Base-by-base conservation (phyloP, 2,888 invertebrate genomes). In the Pedicia rivosa region DNA sequence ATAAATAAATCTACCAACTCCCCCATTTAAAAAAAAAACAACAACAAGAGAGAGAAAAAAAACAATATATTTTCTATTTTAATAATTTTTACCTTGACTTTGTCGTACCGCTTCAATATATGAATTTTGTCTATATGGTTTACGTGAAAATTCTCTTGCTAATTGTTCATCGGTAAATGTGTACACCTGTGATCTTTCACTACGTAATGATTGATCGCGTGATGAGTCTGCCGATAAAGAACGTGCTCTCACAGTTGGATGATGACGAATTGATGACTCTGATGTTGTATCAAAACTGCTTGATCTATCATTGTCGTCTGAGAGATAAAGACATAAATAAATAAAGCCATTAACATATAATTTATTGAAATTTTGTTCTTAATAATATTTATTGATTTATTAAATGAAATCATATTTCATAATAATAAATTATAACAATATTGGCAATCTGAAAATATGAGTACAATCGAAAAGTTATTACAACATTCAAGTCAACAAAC, bases 221-320 rank as follows among this genome's bases (percentile, higher is more conserved):
- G 39, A 19, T 25, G 43, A 37, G 22, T 40, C 43, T 6, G 40
- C 49, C 48, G 43, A 51, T 38, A 31, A 50, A 47, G 26, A 58
- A 52, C 31, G 59, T 56, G 66, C 67, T 66, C 38, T 68, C 67
- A 51, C 67, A 68, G 26, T 64, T 19, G 37, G 24, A 35, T 17
- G 25, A 35, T 17, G 25, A 13, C 27, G 27, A 27, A 13, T 12
- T 12, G 7, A 12, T 12, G 6, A 7, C 6, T 25, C 25, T 15
- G 16, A 35, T 12, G 27, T 27, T 4, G 25, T 20, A 17, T 38
- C 38, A 24, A 31, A 38, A 15, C 34, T 38, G 26, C 26, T 33
- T 31, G 39, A 35, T 13, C 35, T 30, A 35, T 35, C 39, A 26
- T 39, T 35, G 10, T 39, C 39, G 25, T 38, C 35, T 30, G 19